phyloP scores from a whole-genome alignment of 2,113 vertebrate genomes.

The Peromyscus leucopus region DNA sequence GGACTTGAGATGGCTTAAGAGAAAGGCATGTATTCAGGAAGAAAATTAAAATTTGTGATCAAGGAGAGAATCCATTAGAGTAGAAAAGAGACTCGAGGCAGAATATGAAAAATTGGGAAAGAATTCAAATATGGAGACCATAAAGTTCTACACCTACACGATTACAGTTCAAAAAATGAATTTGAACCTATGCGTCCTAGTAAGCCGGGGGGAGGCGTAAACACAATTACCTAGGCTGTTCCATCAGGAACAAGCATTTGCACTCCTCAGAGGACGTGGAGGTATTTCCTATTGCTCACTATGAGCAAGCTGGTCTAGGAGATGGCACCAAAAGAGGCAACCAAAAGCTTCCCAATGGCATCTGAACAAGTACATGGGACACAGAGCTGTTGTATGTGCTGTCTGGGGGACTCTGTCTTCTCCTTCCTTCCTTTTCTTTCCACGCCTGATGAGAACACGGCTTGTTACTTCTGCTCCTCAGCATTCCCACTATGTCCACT shows the following conservation, averaged over 20 bases:
- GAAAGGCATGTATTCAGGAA: conserved; percentile 14
- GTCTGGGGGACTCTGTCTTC: not conserved
- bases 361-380: not conserved
- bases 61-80: conserved; percentile 3
- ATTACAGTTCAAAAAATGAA: not conserved
- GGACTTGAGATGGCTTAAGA: conserved; percentile 5
- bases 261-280: not conserved
- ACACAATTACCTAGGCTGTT: not conserved
- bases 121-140: not conserved
- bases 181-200: conserved; percentile 8
- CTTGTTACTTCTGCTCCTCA: not conserved
- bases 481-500: not conserved
- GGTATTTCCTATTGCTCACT: not conserved
- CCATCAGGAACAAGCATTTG: conserved; percentile 32
- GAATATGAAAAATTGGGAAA: not conserved
- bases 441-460: not conserved
- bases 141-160: not conserved
- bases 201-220: conserved; percentile 9
- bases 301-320: conserved; percentile 23
- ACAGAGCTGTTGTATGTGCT: not conserved
- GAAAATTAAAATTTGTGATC: conserved; percentile 41
- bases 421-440: not conserved
- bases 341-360: not conserved
- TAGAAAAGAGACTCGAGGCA: conserved; percentile 15
- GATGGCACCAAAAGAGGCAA: not conserved